Base-by-base conservation (phyloP, 2,888 invertebrate species). In the Ischnus inquisitorius region DNA sequence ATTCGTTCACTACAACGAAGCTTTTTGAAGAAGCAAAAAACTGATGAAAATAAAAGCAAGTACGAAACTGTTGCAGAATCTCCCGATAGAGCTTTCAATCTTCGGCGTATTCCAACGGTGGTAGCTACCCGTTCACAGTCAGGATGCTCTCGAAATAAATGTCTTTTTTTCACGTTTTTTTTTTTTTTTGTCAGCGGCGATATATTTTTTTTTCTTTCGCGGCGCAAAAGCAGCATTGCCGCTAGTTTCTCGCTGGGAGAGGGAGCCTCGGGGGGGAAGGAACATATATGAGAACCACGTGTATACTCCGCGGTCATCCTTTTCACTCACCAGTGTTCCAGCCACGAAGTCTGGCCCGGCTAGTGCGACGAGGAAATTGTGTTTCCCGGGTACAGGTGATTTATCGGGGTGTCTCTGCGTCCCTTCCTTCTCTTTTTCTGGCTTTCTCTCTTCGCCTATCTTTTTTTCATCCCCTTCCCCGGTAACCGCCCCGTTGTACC, bases 361-460 rank as follows among this genome's bases (percentile, higher is more conserved):
- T 43, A 25, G 72, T 78, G 65, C 78, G 62, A 79, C 77, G 82
- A 82, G 82, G 72, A 79, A 82, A 82, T 79, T 84, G 84, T 82
- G 84, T 84, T 82, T 79, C 85, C 72, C 72, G 65, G 77, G 82
- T 79, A 82, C 79, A 77, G 82, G 82, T 85, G 82, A 85, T 82
- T 80, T 85, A 82, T 82, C 82, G 85, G 79, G 57, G 76, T 80
- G 85, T 82, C 80, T 75, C 65, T 77, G 62, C 72, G 51, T 16
- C 46, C 25, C 67, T 67, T 72, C 67, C 67, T 71, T 77, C 57
- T 83, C 67, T 80, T 69, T 79, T 74, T 69, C 79, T 72, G 65
- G 60, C 46, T 69, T 71, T 74, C 64, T 54, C 64, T 74, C 46
- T 25, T 64, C 60, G n/a, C 76, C 60, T 79, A 69, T 74, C 77